Conservation (phyloP, 1,140 invertebrate genomes). For the Cardiocondyla obscurior region DNA sequence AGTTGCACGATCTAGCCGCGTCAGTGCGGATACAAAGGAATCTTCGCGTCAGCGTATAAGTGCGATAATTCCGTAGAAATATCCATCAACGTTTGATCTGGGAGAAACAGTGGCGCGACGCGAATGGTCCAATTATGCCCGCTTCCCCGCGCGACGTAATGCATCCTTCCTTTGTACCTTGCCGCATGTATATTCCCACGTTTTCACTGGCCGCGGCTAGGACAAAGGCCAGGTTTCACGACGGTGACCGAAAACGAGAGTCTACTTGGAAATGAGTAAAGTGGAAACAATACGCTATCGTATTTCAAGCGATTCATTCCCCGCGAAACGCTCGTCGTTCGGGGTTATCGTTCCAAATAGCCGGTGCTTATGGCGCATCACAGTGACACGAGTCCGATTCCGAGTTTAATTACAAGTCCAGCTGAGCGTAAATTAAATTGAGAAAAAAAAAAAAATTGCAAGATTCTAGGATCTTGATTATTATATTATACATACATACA, state of each 20-base stretch:
- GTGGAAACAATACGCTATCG: conserved; percentile 43
- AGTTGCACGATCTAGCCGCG: neutral
- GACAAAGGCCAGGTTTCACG: conserved; percentile 65
- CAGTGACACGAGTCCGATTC: neutral
- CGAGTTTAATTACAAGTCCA: neutral
- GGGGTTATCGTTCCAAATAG: neutral
- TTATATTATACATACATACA: too few species aligned
- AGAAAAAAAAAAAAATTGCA: neutral
- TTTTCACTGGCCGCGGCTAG: conserved; percentile 63
- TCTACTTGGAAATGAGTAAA: conserved; percentile 30
- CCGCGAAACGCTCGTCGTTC: neutral
- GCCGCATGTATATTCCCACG: conserved; percentile 53
- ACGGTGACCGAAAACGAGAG: conserved; percentile 66
- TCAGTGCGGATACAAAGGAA: neutral
- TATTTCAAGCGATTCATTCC: conserved; percentile 28
- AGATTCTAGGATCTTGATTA: neutral
- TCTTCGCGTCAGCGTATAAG: neutral
- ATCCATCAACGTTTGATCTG: conserved; percentile 27
- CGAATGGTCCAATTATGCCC: conserved; percentile 47
- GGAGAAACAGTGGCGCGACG: conserved; percentile 26
- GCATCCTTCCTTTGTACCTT: conserved; percentile 52
- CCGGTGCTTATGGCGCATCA: neutral
- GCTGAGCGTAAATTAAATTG: too few species aligned
- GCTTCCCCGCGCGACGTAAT: conserved; percentile 7
- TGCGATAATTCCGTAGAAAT: neutral